A percentile compares a stretch with the other conserved stretches of the same genome.
Evolutionary conservation across 1,140 invertebrate genomes (phyloP).

Genomic region (Pseudomyrmex sp.): DNA sequence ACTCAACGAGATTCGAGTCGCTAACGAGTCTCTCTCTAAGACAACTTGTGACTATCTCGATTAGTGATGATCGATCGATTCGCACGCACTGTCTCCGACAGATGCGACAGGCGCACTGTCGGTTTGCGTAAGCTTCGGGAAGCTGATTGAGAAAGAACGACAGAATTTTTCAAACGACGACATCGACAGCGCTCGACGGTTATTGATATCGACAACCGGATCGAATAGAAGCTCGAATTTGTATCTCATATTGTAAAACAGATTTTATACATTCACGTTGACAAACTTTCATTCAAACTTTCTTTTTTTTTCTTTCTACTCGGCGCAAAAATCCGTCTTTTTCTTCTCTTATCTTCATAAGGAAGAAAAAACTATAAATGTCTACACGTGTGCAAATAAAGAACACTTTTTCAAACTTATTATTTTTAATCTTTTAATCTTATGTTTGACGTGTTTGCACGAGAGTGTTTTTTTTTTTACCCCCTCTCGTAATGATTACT

Average conservation of each 20-base stretch:
- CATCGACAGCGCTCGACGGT: background rate
- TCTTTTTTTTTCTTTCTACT: no score
- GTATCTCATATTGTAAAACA: no score
- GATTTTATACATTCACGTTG: no score
- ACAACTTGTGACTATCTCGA: conserved; percentile 40
- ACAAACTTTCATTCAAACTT: no score
- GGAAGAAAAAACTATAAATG: no score
- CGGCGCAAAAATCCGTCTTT: no score
- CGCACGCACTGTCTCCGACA: background rate
- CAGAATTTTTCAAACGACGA: conserved; percentile 13
- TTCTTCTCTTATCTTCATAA: no score
- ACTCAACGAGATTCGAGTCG: conserved; percentile 34
- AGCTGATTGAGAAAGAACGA: conserved; percentile 24
- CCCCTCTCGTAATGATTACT: background rate
- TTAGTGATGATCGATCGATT: conserved; percentile 43
- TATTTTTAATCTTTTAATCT: no score
- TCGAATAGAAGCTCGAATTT: no score
- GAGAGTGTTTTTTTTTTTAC: background rate
- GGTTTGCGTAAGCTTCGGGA: conserved; percentile 4
- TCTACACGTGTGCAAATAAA: no score
- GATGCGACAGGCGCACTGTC: conserved; percentile 23
- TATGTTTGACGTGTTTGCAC: background rate
- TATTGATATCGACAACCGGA: no score
- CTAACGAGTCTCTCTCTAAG: conserved; percentile 31
- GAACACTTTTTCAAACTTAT: no score